Evolutionary conservation across 2,888 invertebrate species (phyloP), one percentile per base, ranked within the genome.

Genomic region (Microctonus brassicae): DNA sequence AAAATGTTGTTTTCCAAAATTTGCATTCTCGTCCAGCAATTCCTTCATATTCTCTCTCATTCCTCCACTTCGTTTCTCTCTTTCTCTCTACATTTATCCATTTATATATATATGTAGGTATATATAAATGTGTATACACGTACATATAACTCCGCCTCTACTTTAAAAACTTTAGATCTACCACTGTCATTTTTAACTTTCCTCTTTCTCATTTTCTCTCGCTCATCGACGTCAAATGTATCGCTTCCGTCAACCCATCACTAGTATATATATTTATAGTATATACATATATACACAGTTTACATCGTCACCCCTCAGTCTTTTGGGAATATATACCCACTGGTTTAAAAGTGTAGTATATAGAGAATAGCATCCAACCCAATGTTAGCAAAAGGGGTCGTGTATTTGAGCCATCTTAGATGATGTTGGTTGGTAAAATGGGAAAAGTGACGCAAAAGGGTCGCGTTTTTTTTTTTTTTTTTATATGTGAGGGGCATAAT

Each of bases 161-260:
- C 66, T 57, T 62, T 63, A n/a, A 33, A 71, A 71, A 68, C 22
- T 72, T 58, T 63, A 61, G 29, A n/a, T 47, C n/a, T n/a, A 47
- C 47, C 55, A 13, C 9, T 53, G 53, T 71, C 52, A 63, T 68
- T 72, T 68, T 72, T 34, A 47, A 57, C 71, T 71, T 39, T 39
- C 39, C n/a, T 36, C 39, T 13, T 39, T 39, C 13, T 39, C n/a
- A n/a, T n/a, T 47, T 39, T 47, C n/a, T 47, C 17, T n/a, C 7
- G 17, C 9, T 47, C 47, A 47, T 47, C 52, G 71, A 62, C 67
- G 67, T 68, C 67, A 71, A 71, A 71, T 71, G 67, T 71, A 72
- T 72, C 67, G 62, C 26, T 72, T 67, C 26, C 67, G 72, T 72
- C 71, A 62, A 65, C 47, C 63, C 62, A 72, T 72, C 63, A 62